Evolutionary conservation across 2,113 vertebrate species (phyloP).

Genomic region (Chauna torquata): DNA sequence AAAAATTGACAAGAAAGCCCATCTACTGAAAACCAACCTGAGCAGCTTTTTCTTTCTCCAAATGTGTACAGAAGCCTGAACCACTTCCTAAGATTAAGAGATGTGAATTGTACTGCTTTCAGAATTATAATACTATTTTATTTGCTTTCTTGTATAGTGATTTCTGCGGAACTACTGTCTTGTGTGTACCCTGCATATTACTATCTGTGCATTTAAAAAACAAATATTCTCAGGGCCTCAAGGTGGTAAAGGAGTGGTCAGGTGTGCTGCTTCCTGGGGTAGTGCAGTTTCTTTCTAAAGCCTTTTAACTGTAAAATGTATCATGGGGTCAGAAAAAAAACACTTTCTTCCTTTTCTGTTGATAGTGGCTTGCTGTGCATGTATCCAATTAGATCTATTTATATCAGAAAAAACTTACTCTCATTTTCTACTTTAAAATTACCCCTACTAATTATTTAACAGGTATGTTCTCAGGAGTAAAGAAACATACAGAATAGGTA

Average conservation of each 20-base stretch:
- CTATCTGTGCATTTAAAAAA: not conserved
- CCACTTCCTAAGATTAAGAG: not conserved
- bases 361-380: not conserved
- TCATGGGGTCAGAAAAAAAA: not conserved
- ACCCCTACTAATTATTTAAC: not conserved
- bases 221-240: not conserved
- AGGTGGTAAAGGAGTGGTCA: not conserved
- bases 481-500: not conserved
- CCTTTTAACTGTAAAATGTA: not conserved
- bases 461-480: not conserved
- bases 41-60: not conserved
- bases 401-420: not conserved
- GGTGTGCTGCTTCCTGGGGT: not conserved
- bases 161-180: not conserved
- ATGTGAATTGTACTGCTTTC: not conserved
- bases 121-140: not conserved
- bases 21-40: not conserved
- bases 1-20: no score
- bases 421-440: not conserved
- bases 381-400: not conserved
- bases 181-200: not conserved
- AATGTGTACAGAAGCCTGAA: not conserved
- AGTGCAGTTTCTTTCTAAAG: not conserved
- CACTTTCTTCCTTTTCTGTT: not conserved
- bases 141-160: not conserved